These are phyloP conservation scores for Hucho hucho DNA, from an alignment of 2,113 vertebrate genomes.

Conservation along the genomic window DNA sequence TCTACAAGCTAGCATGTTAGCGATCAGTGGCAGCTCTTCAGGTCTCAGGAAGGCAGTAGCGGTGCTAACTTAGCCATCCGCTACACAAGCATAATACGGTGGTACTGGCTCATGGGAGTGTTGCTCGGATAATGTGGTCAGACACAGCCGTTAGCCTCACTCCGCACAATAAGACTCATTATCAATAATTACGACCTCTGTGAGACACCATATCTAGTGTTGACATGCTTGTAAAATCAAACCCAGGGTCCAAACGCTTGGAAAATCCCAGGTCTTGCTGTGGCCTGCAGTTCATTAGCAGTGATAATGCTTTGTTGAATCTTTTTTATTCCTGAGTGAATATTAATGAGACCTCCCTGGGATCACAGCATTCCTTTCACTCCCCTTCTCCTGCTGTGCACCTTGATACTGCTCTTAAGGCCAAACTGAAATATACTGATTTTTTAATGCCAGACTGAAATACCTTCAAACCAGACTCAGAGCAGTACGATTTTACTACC, in stretches of 20 bases:
- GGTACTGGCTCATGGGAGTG: neutral
- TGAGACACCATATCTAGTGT: conserved; percentile 28
- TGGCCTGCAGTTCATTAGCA: conserved; percentile 50
- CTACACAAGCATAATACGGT: too few relatives aligned
- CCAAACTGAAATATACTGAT: too few relatives aligned
- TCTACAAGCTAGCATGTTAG: too few relatives aligned
- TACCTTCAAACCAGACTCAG: conserved; percentile 28
- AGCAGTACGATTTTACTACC: conserved; percentile 40
- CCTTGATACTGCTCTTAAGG: conserved; percentile 22
- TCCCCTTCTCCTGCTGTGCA: neutral
- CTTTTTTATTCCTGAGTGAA: conserved; percentile 51
- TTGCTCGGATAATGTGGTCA: neutral
- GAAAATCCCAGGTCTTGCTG: conserved; percentile 38
- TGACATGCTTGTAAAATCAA: conserved; percentile 49
- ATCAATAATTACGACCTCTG: conserved; percentile 40
- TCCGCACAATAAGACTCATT: conserved; percentile 41
- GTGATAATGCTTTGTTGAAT: conserved; percentile 58
- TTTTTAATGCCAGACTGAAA: conserved; percentile 20
- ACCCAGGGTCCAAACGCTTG: conserved; percentile 45
- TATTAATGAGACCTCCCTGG: conserved; percentile 55
- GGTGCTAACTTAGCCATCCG: too few relatives aligned
- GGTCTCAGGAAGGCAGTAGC: too few relatives aligned
- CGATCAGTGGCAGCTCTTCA: too few relatives aligned
- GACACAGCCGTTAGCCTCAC: conserved; percentile 26
- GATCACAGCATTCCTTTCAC: conserved; percentile 23